phyloP scores from a whole-genome alignment of 2,113 vertebrate species.

The Numenius arquata region DNA sequence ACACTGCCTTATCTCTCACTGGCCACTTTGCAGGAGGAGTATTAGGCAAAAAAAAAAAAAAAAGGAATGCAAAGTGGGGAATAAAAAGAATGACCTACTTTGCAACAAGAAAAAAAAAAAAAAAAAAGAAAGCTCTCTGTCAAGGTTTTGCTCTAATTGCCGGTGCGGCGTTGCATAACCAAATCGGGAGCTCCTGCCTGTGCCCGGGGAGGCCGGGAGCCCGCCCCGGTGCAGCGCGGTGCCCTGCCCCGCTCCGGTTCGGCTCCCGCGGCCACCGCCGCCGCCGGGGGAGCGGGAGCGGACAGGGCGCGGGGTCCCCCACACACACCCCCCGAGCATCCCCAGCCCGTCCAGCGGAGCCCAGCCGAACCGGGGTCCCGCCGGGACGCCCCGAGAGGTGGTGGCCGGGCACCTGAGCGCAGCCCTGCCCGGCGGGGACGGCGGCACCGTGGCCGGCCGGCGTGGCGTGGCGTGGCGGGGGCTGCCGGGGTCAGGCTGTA shows the following conservation, averaged over 20 bases:
- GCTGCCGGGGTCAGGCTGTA: neutral
- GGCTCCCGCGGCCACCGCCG: neutral
- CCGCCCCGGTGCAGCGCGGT: neutral
- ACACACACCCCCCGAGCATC: neutral
- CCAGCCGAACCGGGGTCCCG: neutral
- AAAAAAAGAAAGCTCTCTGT: neutral
- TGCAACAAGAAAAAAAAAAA: neutral
- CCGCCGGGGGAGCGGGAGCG: neutral
- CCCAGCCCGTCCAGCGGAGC: neutral
- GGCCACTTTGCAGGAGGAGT: constrained; percentile 61
- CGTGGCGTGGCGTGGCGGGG: neutral
- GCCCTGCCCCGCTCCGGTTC: neutral
- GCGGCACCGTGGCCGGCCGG: neutral
- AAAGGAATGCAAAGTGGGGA: constrained; percentile 53
- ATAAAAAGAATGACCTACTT: constrained; percentile 75
- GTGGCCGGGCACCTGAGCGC: neutral
- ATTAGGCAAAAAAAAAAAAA: constrained; percentile 44
- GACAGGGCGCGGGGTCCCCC: neutral
- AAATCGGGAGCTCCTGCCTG: constrained; percentile 30
- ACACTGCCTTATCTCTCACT: neutral
- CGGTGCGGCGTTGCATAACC: constrained; percentile 63
- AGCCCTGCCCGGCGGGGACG: neutral
- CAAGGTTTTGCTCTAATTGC: constrained; percentile 73
- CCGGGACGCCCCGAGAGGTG: neutral
- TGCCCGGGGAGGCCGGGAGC: neutral